phyloP scores from a whole-genome alignment of 2,888 invertebrate genomes.

The Andrena marginata region DNA sequence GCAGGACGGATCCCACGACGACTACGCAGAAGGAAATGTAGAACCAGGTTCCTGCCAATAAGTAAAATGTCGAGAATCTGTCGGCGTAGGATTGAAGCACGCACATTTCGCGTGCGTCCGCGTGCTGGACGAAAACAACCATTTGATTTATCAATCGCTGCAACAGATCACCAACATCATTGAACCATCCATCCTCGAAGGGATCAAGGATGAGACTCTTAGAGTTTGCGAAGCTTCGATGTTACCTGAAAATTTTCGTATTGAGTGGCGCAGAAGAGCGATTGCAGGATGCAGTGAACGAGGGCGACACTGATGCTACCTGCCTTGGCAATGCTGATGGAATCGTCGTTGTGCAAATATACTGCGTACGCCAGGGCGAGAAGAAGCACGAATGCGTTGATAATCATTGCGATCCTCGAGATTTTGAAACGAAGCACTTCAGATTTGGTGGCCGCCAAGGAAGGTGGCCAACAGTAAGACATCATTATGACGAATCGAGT shows the following conservation, averaged over 20 bases:
- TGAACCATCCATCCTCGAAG: neutral
- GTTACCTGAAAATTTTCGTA: constrained; percentile 60
- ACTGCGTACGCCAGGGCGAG: constrained; percentile 40
- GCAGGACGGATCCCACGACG: constrained; percentile 67
- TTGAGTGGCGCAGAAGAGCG: constrained; percentile 7
- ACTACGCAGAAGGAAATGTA: constrained; percentile 62
- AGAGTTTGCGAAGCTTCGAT: neutral
- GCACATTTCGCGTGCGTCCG: constrained; percentile 57
- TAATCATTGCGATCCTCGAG: neutral
- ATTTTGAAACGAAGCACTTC: neutral
- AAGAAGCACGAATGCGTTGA: constrained; percentile 21
- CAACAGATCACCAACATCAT: neutral
- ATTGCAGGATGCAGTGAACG: constrained; percentile 30
- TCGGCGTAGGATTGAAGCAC: constrained; percentile 73
- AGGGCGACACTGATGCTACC: constrained; percentile 4
- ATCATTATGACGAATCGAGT: constrained; percentile 46
- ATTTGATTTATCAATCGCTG: too few species aligned
- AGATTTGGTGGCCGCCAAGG: constrained; percentile 23
- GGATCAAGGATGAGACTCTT: too few species aligned
- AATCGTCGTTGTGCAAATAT: constrained; percentile 18
- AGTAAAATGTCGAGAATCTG: constrained; percentile 68
- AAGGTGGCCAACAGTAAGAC: constrained; percentile 58
- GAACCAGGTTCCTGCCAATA: constrained; percentile 45
- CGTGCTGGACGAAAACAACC: constrained; percentile 27
- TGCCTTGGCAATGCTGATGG: constrained; percentile 27